These are phyloP conservation scores for Syngnathus rostellatus DNA, from an alignment of 2,797 vertebrate genomes.

Conservation along the genomic window DNA sequence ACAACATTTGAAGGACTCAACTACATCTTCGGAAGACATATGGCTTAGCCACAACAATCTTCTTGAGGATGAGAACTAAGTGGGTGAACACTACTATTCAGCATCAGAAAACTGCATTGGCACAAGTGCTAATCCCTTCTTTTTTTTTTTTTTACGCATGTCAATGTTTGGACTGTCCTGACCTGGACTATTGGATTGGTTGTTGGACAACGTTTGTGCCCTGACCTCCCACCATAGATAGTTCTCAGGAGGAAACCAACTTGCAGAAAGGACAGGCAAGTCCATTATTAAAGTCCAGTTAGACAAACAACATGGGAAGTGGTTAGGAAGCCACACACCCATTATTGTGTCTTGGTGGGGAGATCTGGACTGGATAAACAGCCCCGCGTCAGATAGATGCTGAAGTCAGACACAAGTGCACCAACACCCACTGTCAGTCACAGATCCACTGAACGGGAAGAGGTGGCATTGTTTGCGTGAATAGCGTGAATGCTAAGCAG, in stretches of 20 bases:
- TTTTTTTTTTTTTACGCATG: neutral
- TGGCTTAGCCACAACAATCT: too few relatives aligned
- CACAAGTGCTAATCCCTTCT: neutral
- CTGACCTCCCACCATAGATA: slow-evolving; percentile 34
- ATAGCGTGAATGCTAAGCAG: slow-evolving; percentile 73
- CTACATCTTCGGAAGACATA: too few relatives aligned
- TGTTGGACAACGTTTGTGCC: slow-evolving; percentile 47
- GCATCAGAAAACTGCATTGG: slow-evolving; percentile 8
- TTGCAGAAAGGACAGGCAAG: slow-evolving; percentile 60
- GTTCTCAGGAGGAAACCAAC: slow-evolving; percentile 68
- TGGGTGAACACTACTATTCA: too few relatives aligned
- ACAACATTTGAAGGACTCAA: neutral
- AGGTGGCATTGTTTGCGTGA: slow-evolving; percentile 71
- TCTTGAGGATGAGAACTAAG: too few relatives aligned
- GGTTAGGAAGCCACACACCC: slow-evolving; percentile 72
- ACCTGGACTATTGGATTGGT: neutral
- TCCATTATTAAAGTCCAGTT: slow-evolving; percentile 76
- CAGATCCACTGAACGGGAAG: slow-evolving; percentile 65
- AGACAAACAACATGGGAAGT: slow-evolving; percentile 80
- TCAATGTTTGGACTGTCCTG: neutral
- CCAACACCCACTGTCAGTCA: slow-evolving; percentile 76
- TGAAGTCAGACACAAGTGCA: slow-evolving; percentile 72
- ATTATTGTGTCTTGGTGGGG: slow-evolving; percentile 75
- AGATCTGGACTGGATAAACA: slow-evolving; percentile 69
- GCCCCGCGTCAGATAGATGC: slow-evolving; percentile 55